Evolutionary conservation across 2,797 vertebrate species (phyloP), one percentile per base, ranked within the genome.

Genomic region (Diplodus puntazzo): DNA sequence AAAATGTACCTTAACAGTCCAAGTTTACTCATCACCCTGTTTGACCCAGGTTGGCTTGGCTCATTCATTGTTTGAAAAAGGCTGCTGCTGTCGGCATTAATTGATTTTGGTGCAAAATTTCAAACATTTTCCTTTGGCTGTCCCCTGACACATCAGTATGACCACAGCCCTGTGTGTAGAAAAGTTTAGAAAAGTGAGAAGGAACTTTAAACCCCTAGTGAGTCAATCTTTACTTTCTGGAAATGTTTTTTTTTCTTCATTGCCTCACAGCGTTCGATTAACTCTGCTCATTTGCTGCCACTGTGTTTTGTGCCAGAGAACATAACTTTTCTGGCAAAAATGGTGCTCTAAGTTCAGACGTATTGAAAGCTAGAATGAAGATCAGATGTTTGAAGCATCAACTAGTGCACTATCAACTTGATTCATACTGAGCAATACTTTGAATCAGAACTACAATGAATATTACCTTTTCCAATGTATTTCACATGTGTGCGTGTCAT

Each of bases 281-380:
- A 73, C 21, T 75, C 66, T 53, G 58, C 83, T 84, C 63, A 80
- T 87, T 87, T 82, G 65, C 73, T 72, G 55, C 60, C 23, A 62
- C 43, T 60, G 52, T 75, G 45, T 73, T 78, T 69, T 73, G 45
- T 81, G 73, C 76, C 83, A 82, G 73, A 81, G 67, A 84, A 68
- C 49, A 81, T 77, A 68, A 64, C 58, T 64, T 70, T 11, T 85
- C 42, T 79, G 78, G 82, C 73, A 59, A 49, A 61, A 79, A 64
- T 21, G 52, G 42, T 60, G 61, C 20, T 75, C 63, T 53, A 67
- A 72, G 27, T 54, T 11, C 27, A 45, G 42, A 80, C 77, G 46
- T 66, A 82, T 72, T 83, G 42, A 77, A 84, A 82, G 12, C 69
- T 62, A 30, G 42, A 72, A 87, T 80, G 73, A 75, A 84, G 57